Evolutionary conservation across 2,797 vertebrate species (phyloP).

Genomic region (Alosa sapidissima): DNA sequence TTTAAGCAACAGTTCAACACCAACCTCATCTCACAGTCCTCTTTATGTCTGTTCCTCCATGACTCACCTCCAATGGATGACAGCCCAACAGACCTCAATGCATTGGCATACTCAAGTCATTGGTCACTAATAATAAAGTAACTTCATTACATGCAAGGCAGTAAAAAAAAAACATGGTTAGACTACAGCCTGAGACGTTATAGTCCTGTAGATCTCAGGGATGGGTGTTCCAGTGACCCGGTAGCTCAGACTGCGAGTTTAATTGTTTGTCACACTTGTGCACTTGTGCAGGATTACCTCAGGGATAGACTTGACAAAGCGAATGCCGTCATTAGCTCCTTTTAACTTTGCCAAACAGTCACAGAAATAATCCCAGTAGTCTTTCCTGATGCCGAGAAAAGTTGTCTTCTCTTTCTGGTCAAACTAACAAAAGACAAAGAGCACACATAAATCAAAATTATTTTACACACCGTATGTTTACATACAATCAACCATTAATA

Average conservation of each 20-base stretch:
- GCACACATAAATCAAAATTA: not conserved
- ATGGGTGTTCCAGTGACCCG: not conserved
- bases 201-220: not conserved
- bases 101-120: not conserved
- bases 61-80: constrained; percentile 51
- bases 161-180: not conserved
- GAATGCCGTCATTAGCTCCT: constrained; percentile 94
- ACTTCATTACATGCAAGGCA: not conserved
- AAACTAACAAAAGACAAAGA: constrained; percentile 73
- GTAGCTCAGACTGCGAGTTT: not conserved
- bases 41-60: constrained; percentile 19
- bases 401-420: constrained; percentile 95
- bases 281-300: constrained; percentile 75
- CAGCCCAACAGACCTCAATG: not conserved
- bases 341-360: constrained; percentile 94
- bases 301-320: constrained; percentile 92
- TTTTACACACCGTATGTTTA: not conserved
- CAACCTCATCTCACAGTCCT: constrained; percentile 22
- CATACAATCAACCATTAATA: not conserved
- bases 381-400: constrained; percentile 89
- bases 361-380: constrained; percentile 98
- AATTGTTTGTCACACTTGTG: not conserved
- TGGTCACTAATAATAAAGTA: not conserved
- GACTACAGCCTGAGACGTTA: not conserved
- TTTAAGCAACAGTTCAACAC: constrained; percentile 25